These are phyloP conservation scores for Oenanthe oenanthe DNA, from an alignment of 2,113 vertebrate genomes.

Conservation along the genomic window DNA sequence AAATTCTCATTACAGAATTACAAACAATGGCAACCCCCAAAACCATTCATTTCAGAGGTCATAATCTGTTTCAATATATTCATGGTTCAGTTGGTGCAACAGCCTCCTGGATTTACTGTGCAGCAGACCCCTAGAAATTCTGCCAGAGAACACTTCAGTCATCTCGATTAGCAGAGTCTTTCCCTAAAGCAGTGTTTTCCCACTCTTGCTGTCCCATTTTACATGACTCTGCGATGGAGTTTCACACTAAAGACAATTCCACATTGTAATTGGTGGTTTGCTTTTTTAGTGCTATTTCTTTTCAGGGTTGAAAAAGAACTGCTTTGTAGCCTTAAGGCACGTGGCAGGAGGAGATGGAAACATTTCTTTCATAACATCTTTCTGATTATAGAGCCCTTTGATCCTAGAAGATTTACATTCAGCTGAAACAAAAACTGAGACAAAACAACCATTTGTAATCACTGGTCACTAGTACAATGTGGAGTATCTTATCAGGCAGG, in stretches of 20 bases:
- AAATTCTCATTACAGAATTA: background rate
- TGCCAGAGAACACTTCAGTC: background rate
- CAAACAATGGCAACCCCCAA: background rate
- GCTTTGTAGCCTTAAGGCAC: constrained; percentile 4
- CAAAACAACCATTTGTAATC: background rate
- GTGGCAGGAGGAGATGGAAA: constrained; percentile 27
- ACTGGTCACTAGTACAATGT: background rate
- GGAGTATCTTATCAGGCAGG: background rate
- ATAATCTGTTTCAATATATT: background rate
- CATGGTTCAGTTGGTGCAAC: background rate
- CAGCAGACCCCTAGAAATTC: background rate
- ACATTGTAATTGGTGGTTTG: background rate
- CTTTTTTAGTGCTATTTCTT: background rate
- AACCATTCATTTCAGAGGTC: background rate
- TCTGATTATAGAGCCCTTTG: constrained; percentile 8
- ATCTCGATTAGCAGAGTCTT: background rate
- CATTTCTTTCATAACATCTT: background rate
- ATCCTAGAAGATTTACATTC: background rate
- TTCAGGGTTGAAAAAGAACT: background rate
- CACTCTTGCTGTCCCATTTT: background rate
- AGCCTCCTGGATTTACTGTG: background rate
- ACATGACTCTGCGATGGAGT: background rate
- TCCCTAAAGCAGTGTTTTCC: background rate
- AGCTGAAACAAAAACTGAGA: constrained; percentile 6
- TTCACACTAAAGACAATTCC: background rate